Percentiles rank a stretch among this genome's conserved stretches.
phyloP scores from a whole-genome alignment of 2,888 invertebrate species.

The Cheilosia soror region DNA sequence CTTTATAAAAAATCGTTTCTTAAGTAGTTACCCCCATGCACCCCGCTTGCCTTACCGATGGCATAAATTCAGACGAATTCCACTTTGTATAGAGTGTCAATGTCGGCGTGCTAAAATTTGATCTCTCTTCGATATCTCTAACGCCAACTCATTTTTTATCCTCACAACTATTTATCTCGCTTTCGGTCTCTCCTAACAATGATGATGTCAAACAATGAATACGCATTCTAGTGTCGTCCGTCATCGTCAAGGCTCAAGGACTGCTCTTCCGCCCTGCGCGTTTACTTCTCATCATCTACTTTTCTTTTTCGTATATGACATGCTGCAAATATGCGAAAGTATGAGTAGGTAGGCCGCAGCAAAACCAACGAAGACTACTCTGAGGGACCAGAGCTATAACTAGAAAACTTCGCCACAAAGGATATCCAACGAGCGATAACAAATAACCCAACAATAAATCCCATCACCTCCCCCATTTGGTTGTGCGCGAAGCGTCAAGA shows the following conservation, averaged over 20 bases:
- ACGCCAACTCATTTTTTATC: slow-evolving; percentile 55
- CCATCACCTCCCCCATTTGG: slow-evolving; percentile 13
- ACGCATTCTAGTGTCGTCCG: slow-evolving; percentile 54
- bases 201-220: slow-evolving; percentile 67
- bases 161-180: slow-evolving; percentile 47
- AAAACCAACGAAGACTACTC: slow-evolving; percentile 10
- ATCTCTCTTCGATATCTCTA: slow-evolving; percentile 15
- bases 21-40: neutral
- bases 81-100: neutral
- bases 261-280: neutral
- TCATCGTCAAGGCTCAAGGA: slow-evolving; percentile 56
- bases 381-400: slow-evolving; percentile 23
- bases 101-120: neutral
- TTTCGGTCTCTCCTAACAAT: slow-evolving; percentile 47
- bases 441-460: slow-evolving; percentile 70
- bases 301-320: slow-evolving; percentile 19
- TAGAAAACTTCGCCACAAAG: slow-evolving; percentile 48
- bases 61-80: neutral
- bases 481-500: slow-evolving; percentile 38
- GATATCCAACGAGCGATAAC: slow-evolving; percentile 61
- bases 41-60: neutral
- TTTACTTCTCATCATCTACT: neutral
- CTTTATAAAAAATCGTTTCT: no score
- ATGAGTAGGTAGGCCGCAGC: slow-evolving; percentile 19
- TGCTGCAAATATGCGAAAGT: slow-evolving; percentile 3